These are phyloP conservation scores for Gavia stellata DNA, from an alignment of 2,113 vertebrate genomes.

Conservation along the genomic window DNA sequence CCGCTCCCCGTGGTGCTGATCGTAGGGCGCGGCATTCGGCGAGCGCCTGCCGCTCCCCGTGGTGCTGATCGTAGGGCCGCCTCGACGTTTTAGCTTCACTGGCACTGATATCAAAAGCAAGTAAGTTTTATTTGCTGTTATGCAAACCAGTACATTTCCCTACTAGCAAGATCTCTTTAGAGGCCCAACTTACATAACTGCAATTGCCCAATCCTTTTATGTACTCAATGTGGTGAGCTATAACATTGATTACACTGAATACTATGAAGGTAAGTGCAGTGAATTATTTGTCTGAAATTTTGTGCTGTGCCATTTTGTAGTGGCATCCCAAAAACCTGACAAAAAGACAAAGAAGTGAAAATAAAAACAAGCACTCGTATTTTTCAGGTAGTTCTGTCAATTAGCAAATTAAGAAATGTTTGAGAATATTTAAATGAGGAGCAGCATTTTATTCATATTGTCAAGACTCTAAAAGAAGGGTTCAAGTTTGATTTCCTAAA, in stretches of 20 bases:
- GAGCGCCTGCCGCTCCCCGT: accelerated
- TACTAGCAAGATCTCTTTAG: background rate
- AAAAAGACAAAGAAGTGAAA: background rate
- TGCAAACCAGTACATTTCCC: background rate
- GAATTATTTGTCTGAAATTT: background rate
- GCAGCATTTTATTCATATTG: background rate
- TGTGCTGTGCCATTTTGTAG: background rate
- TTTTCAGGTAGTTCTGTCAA: background rate
- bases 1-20: background rate
- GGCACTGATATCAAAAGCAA: background rate
- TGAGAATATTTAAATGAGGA: background rate
- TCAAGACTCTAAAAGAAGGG: background rate
- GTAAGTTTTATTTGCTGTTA: background rate
- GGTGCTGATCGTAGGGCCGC: accelerated
- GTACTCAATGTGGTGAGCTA: accelerated
- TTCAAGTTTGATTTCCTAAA: background rate
- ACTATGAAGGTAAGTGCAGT: background rate
- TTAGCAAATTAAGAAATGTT: background rate
- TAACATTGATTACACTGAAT: background rate
- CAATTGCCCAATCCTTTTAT: background rate
- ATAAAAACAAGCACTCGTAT: background rate
- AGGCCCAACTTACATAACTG: background rate
- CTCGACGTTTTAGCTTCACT: accelerated
- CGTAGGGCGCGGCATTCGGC: accelerated
- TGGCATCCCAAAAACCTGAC: background rate